phyloP scores from a whole-genome alignment of 1,140 invertebrate species.

The Pantala flavescens region DNA sequence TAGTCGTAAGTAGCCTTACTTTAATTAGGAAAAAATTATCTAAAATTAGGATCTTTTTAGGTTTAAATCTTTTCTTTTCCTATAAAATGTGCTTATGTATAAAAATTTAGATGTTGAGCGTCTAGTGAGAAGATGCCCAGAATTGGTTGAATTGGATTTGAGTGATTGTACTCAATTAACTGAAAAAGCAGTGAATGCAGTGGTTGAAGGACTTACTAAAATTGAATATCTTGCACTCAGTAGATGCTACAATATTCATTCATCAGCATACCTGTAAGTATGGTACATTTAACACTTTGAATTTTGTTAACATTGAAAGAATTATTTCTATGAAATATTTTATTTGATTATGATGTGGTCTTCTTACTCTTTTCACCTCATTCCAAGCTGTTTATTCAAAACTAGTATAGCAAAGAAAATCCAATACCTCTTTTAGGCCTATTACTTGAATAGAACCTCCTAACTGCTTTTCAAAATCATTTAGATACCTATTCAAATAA shows the following conservation, averaged over 20 bases:
- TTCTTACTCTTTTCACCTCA: too few species aligned
- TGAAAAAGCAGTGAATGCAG: conserved; percentile 41
- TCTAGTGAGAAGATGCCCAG: conserved; percentile 52
- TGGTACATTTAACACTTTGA: conserved; percentile 12
- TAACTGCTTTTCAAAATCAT: too few species aligned
- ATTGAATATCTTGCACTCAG: conserved; percentile 73
- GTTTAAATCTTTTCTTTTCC: conserved; percentile 14
- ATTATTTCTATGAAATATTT: conserved; percentile 10
- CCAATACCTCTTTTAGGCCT: too few species aligned
- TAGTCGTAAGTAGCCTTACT: conserved; percentile 46
- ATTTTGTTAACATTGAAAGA: background rate
- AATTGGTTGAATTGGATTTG: conserved; percentile 70
- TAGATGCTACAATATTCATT: conserved; percentile 69
- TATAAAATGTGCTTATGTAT: background rate
- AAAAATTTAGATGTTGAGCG: conserved; percentile 49
- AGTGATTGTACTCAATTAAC: conserved; percentile 72
- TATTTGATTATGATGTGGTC: too few species aligned
- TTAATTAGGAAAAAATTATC: background rate
- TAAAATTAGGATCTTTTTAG: conserved; percentile 15
- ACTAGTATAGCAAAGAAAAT: too few species aligned
- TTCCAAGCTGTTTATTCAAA: too few species aligned
- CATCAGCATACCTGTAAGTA: conserved; percentile 48
- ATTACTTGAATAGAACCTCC: too few species aligned
- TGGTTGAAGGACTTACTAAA: conserved; percentile 49
- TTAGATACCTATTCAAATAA: too few species aligned